These are phyloP conservation scores for Xenentodon cancila DNA, from an alignment of 2,797 vertebrate species.

Conservation along the genomic window DNA sequence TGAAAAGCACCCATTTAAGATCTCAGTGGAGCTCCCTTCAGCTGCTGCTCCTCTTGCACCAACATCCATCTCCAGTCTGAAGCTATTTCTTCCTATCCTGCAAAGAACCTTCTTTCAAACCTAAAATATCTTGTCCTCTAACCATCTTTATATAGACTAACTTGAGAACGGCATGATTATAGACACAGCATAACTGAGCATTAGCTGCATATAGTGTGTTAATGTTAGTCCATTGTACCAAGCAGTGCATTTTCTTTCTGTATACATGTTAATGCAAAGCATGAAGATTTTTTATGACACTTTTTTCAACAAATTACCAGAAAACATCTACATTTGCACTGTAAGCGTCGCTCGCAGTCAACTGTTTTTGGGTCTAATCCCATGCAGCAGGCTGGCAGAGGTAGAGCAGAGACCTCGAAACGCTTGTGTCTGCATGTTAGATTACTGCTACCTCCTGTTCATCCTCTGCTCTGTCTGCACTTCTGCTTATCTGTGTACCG, in stretches of 20 bases:
- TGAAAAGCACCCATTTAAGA: too few species aligned
- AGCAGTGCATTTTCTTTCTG: background rate
- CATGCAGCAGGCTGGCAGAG: slow-evolving; percentile 35
- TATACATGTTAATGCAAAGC: slow-evolving; percentile 8
- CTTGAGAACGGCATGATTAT: too few species aligned
- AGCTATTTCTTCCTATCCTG: too few species aligned
- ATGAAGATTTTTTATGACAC: slow-evolving; percentile 15
- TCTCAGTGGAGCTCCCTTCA: too few species aligned
- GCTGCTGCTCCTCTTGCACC: too few species aligned
- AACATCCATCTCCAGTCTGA: too few species aligned
- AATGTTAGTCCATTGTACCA: background rate
- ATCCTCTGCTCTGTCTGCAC: slow-evolving; percentile 16
- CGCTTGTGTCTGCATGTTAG: slow-evolving; percentile 38
- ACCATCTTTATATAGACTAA: too few species aligned
- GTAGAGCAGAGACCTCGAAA: slow-evolving; percentile 25
- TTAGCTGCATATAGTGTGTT: too few species aligned
- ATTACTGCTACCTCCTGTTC: slow-evolving; percentile 39
- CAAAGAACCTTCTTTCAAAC: too few species aligned
- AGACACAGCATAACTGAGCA: too few species aligned
- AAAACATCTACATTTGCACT: slow-evolving; percentile 13
- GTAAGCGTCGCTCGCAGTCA: slow-evolving; percentile 37
- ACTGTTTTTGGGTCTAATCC: slow-evolving; percentile 49
- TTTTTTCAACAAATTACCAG: slow-evolving; percentile 29
- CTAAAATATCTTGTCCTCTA: too few species aligned
- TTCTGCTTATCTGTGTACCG: slow-evolving; percentile 29